These are phyloP conservation scores for Podabrus alpinus DNA, from an alignment of 2,888 invertebrate genomes.

Conservation along the genomic window DNA sequence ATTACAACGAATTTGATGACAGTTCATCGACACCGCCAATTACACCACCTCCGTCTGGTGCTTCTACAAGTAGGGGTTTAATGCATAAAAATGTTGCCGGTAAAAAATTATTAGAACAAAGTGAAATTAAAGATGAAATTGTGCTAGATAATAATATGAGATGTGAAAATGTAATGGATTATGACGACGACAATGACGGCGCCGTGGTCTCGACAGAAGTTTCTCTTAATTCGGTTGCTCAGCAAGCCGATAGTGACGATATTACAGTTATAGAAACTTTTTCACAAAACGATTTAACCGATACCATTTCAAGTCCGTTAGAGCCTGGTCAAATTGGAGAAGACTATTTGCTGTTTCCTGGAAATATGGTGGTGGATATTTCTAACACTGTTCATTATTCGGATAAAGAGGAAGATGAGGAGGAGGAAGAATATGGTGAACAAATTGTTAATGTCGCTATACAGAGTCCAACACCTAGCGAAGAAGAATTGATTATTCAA, in stretches of 20 bases:
- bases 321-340: conserved; percentile 63
- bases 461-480: conserved; percentile 55
- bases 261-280: conserved; percentile 63
- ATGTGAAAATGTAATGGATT: conserved; percentile 61
- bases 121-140: conserved; percentile 40
- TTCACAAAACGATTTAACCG: conserved; percentile 58
- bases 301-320: conserved; percentile 65
- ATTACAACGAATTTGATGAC: conserved; percentile 65
- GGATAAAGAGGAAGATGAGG: conserved; percentile 48
- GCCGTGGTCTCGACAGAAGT: conserved; percentile 63
- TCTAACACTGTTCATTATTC: conserved; percentile 62
- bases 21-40: conserved; percentile 62
- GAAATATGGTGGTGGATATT: conserved; percentile 65
- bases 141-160: conserved; percentile 55
- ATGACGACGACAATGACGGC: conserved; percentile 63
- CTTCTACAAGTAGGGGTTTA: conserved; percentile 40
- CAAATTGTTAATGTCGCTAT: conserved; percentile 50
- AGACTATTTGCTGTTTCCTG: conserved; percentile 67
- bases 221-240: conserved; percentile 63
- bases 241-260: conserved; percentile 63
- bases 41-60: conserved; percentile 54
- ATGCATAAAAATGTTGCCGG: conserved; percentile 39
- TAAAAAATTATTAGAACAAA: conserved; percentile 40
- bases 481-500: conserved; percentile 53
- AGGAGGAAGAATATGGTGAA: conserved; percentile 46